phyloP scores from a whole-genome alignment of 1,140 invertebrate genomes.

The Condylostylus longicornis region DNA sequence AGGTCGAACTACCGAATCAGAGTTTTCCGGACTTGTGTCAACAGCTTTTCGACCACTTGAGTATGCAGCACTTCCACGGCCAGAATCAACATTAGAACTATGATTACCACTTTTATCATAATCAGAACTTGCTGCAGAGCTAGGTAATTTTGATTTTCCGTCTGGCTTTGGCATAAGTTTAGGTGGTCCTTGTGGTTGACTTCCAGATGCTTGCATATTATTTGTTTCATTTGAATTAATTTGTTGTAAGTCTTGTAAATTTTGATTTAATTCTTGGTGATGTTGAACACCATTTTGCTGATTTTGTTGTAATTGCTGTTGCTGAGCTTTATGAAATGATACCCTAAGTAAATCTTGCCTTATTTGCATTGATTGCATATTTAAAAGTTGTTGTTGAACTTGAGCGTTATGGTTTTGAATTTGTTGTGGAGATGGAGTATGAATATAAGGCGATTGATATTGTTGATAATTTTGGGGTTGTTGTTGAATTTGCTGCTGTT shows the following conservation, averaged over 20 bases:
- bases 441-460: not conserved
- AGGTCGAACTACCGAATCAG: constrained; percentile 9
- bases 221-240: no score
- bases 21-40: constrained; percentile 10
- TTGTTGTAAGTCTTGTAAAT: constrained; percentile 4
- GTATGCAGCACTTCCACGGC: constrained; percentile 57
- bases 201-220: constrained; percentile 26
- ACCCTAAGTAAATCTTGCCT: constrained; percentile 2
- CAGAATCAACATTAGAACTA: constrained; percentile 57
- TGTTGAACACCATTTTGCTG: not conserved
- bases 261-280: not conserved
- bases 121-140: constrained; percentile 42
- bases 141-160: constrained; percentile 35
- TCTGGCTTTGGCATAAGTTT: constrained; percentile 6
- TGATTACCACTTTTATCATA: constrained; percentile 54
- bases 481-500: no score
- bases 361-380: not conserved
- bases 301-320: constrained; percentile 1
- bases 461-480: no score
- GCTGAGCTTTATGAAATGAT: constrained; percentile 2
- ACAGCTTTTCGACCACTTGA: constrained; percentile 44
- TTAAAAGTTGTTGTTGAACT: not conserved
- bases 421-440: not conserved
- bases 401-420: not conserved
- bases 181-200: constrained; percentile 16